phyloP scores from a whole-genome alignment of 2,797 vertebrate genomes.

The Yasuhikotakia modesta region DNA sequence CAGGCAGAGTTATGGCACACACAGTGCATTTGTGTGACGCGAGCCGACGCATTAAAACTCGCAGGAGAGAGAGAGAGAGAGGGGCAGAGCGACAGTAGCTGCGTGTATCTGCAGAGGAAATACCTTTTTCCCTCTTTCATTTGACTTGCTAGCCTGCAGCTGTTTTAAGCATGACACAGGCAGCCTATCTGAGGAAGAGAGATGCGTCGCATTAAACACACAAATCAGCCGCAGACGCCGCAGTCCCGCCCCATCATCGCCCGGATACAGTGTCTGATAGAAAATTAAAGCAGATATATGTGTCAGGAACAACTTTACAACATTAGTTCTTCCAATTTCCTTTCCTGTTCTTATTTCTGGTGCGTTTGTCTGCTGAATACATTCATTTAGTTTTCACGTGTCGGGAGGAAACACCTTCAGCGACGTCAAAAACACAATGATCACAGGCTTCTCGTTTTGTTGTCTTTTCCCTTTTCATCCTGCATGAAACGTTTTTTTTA shows the following conservation, averaged over 20 bases:
- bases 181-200: constrained; percentile 56
- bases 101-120: constrained; percentile 59
- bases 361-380: constrained; percentile 61
- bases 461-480: constrained; percentile 51
- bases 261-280: constrained; percentile 39
- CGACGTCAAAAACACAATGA: constrained; percentile 26
- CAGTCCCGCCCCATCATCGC: constrained; percentile 28
- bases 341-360: constrained; percentile 10
- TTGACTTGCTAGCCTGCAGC: constrained; percentile 61
- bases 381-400: constrained; percentile 55
- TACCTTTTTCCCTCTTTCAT: constrained; percentile 64
- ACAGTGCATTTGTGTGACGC: constrained; percentile 65
- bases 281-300: constrained; percentile 54
- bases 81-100: constrained; percentile 39
- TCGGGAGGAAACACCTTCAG: constrained; percentile 41
- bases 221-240: constrained; percentile 56
- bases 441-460: constrained; percentile 43
- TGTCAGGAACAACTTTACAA: constrained; percentile 39
- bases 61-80: constrained; percentile 36
- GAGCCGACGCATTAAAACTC: constrained; percentile 59
- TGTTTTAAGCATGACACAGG: constrained; percentile 57
- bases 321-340: constrained; percentile 39
- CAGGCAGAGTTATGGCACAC: constrained; percentile 55
- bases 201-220: constrained; percentile 59
- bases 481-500: constrained; percentile 47